Percentiles rank a stretch among this genome's conserved stretches.
phyloP scores from a whole-genome alignment of 1,140 invertebrate species.

The Apis dorsata region DNA sequence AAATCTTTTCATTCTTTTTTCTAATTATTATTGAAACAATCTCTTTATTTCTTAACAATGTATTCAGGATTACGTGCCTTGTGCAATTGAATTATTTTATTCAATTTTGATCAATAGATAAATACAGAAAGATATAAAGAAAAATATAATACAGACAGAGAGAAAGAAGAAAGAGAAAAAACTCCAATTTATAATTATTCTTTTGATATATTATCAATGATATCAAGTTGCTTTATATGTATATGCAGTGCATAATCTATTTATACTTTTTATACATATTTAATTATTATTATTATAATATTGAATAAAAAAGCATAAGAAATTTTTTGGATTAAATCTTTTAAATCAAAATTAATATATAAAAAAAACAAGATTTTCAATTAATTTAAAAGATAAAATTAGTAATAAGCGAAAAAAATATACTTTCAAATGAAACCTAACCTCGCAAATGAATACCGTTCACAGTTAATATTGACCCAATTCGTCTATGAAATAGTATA shows the following conservation, averaged over 20 bases:
- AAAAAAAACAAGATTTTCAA: background rate
- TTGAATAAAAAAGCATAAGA: constrained; percentile 23
- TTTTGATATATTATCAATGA: constrained; percentile 17
- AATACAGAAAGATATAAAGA: too few relatives aligned
- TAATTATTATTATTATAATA: constrained; percentile 45
- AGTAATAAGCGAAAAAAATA: background rate
- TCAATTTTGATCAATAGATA: constrained; percentile 16
- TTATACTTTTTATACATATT: constrained; percentile 64
- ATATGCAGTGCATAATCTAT: constrained; percentile 41
- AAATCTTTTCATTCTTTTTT: constrained; percentile 4
- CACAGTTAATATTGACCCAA: background rate
- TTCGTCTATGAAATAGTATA: background rate
- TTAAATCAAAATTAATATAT: background rate
- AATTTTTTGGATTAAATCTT: background rate
- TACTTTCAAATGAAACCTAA: background rate
- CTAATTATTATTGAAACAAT: constrained; percentile 29
- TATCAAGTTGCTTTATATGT: constrained; percentile 38
- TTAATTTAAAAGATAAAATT: background rate
- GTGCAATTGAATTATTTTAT: constrained; percentile 53
- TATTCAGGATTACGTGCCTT: constrained; percentile 53
- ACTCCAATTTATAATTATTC: constrained; percentile 10
- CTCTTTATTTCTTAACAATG: constrained; percentile 44
- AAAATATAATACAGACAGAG: too few relatives aligned
- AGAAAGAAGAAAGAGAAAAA: too few relatives aligned
- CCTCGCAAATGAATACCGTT: background rate